Base-by-base conservation (phyloP, 1,140 invertebrate genomes). In the Manduca sexta region DNA sequence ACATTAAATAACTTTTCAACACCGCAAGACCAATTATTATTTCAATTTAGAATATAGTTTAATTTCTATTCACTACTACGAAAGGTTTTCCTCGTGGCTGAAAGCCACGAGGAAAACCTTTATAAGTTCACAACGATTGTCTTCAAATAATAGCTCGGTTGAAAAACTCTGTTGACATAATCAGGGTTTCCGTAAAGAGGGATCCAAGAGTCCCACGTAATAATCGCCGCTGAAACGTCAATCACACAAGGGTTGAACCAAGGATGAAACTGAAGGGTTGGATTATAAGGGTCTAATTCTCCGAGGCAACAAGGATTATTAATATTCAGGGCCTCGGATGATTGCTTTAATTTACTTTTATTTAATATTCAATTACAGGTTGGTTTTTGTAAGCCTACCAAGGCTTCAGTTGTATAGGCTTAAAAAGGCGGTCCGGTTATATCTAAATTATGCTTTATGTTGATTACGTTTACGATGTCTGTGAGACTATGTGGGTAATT, bases 251-350 rank as follows among this genome's bases (percentile, higher is more conserved):
- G 69, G 56, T 60, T 62, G 68, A 54, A 55, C 63, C 63, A 63
- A 64, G 69, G 72, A 77, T 76, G 66, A 75, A 68, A 72, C 72
- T 71, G 70, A 74, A 76, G 77, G 74, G 77, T 76, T 70, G 74
- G 74, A 80, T 80, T 81, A 81, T 81, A 73, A 78, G 72, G 77
- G 77, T 78, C 68, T 69, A 66, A 77, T 69, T 73, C 70, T 65
- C 60, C 48, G 48, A 56, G 53, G 64, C 67, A 70, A 74, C 61
- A 63, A n/a, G 64, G 65, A 72, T 77, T 77, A 77, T 77, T 76
- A 76, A 78, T 80, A 80, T 76, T 76, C 65, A 73, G 61, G 46
- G 50, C 65, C 62, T 62, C 58, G 64, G 60, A 70, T 70, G 66
- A 70, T 74, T 57, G 50, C 55, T 60, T 64, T 68, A 75, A 74